Evolutionary conservation across 2,888 invertebrate species (phyloP).

Genomic region (Patella caerulea): DNA sequence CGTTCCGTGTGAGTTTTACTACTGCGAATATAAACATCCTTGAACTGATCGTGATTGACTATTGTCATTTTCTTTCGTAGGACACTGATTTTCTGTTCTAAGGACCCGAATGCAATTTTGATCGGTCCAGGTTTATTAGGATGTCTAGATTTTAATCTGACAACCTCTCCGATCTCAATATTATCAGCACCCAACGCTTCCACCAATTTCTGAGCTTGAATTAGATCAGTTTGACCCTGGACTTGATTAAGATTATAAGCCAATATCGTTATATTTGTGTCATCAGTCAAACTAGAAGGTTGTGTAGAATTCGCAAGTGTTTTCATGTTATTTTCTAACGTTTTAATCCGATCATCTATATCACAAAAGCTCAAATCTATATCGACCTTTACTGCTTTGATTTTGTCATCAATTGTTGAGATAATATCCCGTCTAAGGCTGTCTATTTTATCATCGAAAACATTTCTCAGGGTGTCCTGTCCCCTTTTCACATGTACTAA

Average conservation of each 20-base stretch:
- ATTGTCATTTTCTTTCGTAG: neutral
- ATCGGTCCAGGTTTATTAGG: neutral
- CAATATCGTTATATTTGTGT: neutral
- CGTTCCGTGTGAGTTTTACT: neutral
- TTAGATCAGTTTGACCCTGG: neutral
- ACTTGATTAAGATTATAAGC: neutral
- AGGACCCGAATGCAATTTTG: neutral
- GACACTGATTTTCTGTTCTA: neutral
- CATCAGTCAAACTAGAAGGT: neutral
- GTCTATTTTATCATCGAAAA: constrained; percentile 1
- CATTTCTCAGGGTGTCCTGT: neutral
- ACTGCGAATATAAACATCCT: neutral
- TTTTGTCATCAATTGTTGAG: neutral
- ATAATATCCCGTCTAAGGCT: neutral
- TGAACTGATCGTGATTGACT: neutral
- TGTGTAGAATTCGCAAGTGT: no score
- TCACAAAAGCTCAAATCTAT: neutral
- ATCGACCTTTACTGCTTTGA: neutral
- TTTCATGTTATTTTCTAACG: no score
- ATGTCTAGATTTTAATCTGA: neutral
- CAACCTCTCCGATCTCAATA: neutral
- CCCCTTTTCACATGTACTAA: neutral
- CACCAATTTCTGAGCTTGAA: neutral
- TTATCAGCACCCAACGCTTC: neutral
- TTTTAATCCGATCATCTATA: neutral